Evolutionary conservation across 2,797 vertebrate species (phyloP), one percentile per base, ranked within the genome.

Genomic region (Esox lucius): DNA sequence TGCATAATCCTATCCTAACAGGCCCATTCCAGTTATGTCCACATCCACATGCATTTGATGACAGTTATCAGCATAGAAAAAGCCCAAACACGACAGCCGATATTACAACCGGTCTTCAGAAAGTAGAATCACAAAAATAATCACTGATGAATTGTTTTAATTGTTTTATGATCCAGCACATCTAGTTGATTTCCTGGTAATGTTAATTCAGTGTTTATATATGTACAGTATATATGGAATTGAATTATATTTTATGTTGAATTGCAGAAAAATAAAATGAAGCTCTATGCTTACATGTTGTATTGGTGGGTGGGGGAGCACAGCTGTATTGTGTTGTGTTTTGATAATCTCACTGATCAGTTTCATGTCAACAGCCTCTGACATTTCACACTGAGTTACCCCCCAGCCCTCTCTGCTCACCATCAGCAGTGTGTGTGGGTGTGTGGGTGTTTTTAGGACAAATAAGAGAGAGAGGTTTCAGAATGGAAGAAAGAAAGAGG

Each of bases 241-340:
- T 39, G 7, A 2, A 35, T 35, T 35, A 35, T 2, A 35, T 35
- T 5, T 35, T 35, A 35, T 35, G 33, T 35, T 35, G 2, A 35
- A 35, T 33, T 35, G 33, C 33, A 35, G 33, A 39, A 11, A 46
- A 53, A 68, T 74, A 28, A 24, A 11, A 46, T 46, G 24, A 64
- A 12, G 68, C 51, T 80, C 76, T 3, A 26, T 26, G 6, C 42
- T 73, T 59, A 80, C 79, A 78, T 70, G 70, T 2, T 0, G 70
- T 72, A 64, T 46, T 5, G 0, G 61, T 62, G 69, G 69, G 71
- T 73, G 12, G 24, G 33, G 3, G 5, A n/a, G 16, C 35, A 17
- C 64, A 66, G 64, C 31, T 66, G 65, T 5, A 35, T 39, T 17
- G 8, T 19, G 31, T 67, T 17, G 8, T 35, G 65, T 67, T 33